Conservation (phyloP, 2,888 invertebrate species). For the Troides helena region DNA sequence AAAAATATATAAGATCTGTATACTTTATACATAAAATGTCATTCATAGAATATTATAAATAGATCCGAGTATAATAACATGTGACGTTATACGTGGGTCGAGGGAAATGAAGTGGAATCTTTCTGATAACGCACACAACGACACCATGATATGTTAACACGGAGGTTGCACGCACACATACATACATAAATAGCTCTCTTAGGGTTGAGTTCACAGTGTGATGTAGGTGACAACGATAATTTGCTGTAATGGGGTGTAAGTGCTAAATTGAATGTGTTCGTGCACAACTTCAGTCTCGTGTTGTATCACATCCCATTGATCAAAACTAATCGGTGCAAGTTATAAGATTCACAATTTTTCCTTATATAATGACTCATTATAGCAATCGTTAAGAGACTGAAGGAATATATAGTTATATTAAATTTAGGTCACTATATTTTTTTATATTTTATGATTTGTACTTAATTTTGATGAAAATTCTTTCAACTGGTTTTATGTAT, state of each 20-base stretch:
- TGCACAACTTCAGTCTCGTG: constrained; percentile 48
- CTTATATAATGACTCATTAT: background rate
- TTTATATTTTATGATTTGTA: too few species aligned
- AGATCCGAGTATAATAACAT: constrained; percentile 49
- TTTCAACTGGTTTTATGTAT: too few species aligned
- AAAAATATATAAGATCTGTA: too few species aligned
- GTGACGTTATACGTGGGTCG: constrained; percentile 73
- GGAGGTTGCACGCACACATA: constrained; percentile 35
- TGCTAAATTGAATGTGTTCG: constrained; percentile 66
- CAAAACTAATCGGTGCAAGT: constrained; percentile 2
- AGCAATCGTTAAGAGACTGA: background rate
- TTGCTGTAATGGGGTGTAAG: constrained; percentile 71
- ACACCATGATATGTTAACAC: constrained; percentile 37
- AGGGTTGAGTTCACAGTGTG: constrained; percentile 65
- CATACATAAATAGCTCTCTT: constrained; percentile 42
- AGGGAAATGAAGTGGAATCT: constrained; percentile 79
- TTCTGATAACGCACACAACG: constrained; percentile 75
- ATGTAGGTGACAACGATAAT: constrained; percentile 77
- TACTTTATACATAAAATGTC: background rate
- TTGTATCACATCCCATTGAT: constrained; percentile 39
- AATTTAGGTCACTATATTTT: too few species aligned
- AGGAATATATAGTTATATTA: too few species aligned
- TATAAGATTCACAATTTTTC: background rate
- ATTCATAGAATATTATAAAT: constrained; percentile 28
- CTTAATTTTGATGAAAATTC: too few species aligned